phyloP scores from a whole-genome alignment of 2,797 vertebrate species.

The Gambelia wislizenii region DNA sequence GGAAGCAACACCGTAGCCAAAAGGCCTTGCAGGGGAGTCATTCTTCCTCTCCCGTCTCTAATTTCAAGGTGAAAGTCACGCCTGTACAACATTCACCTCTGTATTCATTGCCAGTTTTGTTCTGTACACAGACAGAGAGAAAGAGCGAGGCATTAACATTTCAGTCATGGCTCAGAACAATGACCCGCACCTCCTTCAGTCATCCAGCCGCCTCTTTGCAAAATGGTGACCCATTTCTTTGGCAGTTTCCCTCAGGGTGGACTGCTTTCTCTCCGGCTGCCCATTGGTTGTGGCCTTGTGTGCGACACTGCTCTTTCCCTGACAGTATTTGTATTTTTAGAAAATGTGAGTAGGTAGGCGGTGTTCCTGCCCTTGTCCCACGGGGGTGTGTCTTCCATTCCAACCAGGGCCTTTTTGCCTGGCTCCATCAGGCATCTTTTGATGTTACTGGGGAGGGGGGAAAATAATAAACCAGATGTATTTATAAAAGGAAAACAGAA shows the following conservation, averaged over 20 bases:
- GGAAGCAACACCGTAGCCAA: too few species aligned
- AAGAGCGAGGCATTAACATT: not conserved
- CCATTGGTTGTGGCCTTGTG: constrained; percentile 25
- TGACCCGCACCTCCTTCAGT: not conserved
- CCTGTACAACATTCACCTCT: not conserved
- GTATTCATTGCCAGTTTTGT: not conserved
- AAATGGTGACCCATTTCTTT: not conserved
- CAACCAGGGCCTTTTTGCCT: constrained; percentile 57
- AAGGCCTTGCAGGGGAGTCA: not conserved
- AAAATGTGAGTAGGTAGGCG: constrained; percentile 66
- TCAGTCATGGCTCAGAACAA: not conserved
- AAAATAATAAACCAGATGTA: constrained; percentile 72
- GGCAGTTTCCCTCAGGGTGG: not conserved
- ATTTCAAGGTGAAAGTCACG: not conserved
- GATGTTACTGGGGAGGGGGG: constrained; percentile 70
- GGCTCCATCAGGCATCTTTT: constrained; percentile 62
- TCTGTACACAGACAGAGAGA: too few species aligned
- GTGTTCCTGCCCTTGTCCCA: constrained; percentile 69
- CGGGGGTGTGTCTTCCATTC: constrained; percentile 74
- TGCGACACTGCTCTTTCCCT: constrained; percentile 53
- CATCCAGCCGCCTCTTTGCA: too few species aligned
- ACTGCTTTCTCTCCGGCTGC: not conserved
- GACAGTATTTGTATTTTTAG: constrained; percentile 65
- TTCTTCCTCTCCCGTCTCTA: not conserved
- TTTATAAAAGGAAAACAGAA: constrained; percentile 73